Percentiles rank a stretch among this genome's conserved stretches.
phyloP scores from a whole-genome alignment of 2,888 invertebrate species.

The Schizotus pectinicornis region DNA sequence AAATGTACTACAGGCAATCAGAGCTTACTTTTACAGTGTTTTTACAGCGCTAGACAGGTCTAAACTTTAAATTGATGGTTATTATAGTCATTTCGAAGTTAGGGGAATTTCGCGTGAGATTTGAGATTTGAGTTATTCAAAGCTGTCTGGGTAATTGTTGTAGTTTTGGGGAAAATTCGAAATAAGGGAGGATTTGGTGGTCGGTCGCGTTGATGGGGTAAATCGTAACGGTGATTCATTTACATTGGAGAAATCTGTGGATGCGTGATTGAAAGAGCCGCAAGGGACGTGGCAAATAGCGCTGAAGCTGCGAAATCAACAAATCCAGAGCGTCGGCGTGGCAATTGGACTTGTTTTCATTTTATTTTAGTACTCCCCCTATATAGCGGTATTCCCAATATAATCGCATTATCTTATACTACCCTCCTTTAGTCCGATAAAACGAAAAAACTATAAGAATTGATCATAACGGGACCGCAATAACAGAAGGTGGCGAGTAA shows the following conservation, averaged over 20 bases:
- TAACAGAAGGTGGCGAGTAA: conserved; percentile 30
- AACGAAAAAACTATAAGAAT: conserved; percentile 46
- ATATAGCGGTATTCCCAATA: conserved; percentile 52
- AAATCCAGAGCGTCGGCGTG: conserved; percentile 47
- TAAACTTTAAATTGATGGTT: conserved; percentile 15
- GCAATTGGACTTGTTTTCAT: conserved; percentile 57
- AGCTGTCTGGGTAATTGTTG: background rate
- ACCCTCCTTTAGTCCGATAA: conserved; percentile 50
- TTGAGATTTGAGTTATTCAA: background rate
- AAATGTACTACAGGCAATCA: conserved; percentile 22
- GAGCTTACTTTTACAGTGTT: conserved; percentile 8
- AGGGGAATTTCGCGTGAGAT: conserved; percentile 11
- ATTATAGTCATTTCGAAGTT: conserved; percentile 33
- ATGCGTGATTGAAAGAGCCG: conserved; percentile 54
- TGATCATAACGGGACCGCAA: conserved; percentile 46
- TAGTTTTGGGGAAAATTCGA: background rate
- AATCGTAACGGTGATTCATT: conserved; percentile 43
- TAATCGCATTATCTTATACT: conserved; percentile 56
- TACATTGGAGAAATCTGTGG: conserved; percentile 42
- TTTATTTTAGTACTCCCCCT: conserved; percentile 55
- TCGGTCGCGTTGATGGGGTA: conserved; percentile 1
- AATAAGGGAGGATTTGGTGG: conserved; percentile 2
- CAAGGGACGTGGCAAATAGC: conserved; percentile 49
- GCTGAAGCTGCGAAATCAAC: conserved; percentile 47
- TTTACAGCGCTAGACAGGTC: conserved; percentile 1